Evolutionary conservation across 2,888 invertebrate genomes (phyloP), one percentile per base, ranked within the genome.

Genomic region (Harpalus rufipes): DNA sequence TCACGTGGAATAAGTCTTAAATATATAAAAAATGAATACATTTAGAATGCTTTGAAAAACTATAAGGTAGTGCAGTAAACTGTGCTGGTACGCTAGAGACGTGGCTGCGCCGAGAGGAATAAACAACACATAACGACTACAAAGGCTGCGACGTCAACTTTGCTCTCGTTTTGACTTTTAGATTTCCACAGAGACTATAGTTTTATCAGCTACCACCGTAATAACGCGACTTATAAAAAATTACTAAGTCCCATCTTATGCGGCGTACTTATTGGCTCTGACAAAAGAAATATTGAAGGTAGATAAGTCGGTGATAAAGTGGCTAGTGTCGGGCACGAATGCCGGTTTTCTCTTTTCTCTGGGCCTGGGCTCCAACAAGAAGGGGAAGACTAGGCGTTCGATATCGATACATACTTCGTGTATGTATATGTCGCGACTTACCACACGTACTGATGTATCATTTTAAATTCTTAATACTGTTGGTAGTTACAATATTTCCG

Each of bases 221-320:
- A 65, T 41, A 14, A 72, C 32, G 21, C 12, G 58, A 58, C 81
- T 81, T 72, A 78, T 84, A 78, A 84, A 84, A 72, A 78, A 65
- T 78, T 84, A 78, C 76, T 41, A 78, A 78, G 59, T 61, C 63
- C 63, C 78, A 63, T 84, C 78, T 78, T 56, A 41, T 51, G 78
- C 51, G 12, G 14, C 51, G 84, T 87, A 87, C 88, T 88, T 88
- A 88, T 88, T 88, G 88, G 87, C 88, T 87, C 87, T 87, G 86
- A 89, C 88, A 88, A 88, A 88, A 88, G 88, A 88, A 88, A 88
- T 88, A 88, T 88, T 87, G 88, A 87, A 88, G 86, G 85, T 87
- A 88, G 88, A 88, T 88, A 88, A 88, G 87, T 87, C 85, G 84
- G 86, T 87, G 87, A 88, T 87, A 87, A 88, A 88, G 86, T 86